Evolutionary conservation across 2,888 invertebrate species (phyloP), one percentile per base, ranked within the genome.

Genomic region (Epinotia brunnichana): DNA sequence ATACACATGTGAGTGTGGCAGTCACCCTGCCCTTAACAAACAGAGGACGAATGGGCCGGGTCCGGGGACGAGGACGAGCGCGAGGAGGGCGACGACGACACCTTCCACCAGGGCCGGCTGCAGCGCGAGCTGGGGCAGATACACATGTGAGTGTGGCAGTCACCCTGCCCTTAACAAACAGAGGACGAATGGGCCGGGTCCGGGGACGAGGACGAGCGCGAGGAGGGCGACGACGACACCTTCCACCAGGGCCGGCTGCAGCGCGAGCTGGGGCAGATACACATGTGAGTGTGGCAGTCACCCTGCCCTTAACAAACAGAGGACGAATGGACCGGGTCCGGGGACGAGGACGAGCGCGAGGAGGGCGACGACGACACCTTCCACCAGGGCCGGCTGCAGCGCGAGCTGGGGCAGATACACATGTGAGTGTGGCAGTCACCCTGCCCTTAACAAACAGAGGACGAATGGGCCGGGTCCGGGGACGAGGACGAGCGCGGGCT

Each of bases 71-170:
- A 35, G 35, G 9, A 94, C 48, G 95, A 95, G 70, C 91, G 95
- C 3, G 98, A 98, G 86, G 95, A 95, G 72, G 98, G 96, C 0
- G 98, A 99, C 80, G 94, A 95, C 15, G 98, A 98, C 73, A 94
- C 96, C 48, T 95, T 97, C 82, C 96, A 98, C 81, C 95, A 97
- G 77, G 95, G 95, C n/a, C 91, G 95, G 85, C 91, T 98, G 69
- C 95, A 95, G 78, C 91, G 95, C 71, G 96, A 98, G 87, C 91
- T 99, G 59, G 98, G 95, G 67, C 95, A 96, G 85, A 96, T 98
- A 80, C 98, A 98, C 84, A 95, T 97, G 97, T 35, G 35, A 35
- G 35, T 35, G 35, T 35, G n/a, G n/a, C n/a, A n/a, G n/a, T n/a
- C n/a, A n/a, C n/a, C n/a, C n/a, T n/a, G n/a, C n/a, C n/a, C n/a